Evolutionary conservation across 2,113 vertebrate species (phyloP), one percentile per base, ranked within the genome.

Genomic region (Lasiurus borealis): DNA sequence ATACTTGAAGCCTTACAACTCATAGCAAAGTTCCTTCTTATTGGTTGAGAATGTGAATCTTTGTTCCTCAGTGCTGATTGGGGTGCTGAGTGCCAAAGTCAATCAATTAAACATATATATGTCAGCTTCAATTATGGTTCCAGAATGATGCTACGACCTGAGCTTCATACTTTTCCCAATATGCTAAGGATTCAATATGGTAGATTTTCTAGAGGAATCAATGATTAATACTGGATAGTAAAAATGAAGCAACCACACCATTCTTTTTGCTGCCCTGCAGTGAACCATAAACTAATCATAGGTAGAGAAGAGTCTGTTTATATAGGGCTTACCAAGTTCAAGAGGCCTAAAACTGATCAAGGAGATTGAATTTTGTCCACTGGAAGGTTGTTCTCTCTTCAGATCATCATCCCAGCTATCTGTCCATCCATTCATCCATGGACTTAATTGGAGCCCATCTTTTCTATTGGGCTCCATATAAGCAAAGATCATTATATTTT

Each of bases 401-500:
- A 77, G 31, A 91, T 5, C 34, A 68, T 31, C 36, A 77, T 73
- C 75, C 34, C 3, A 1, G 8, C 40, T 4, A 48, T 34, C 15
- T 82, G 34, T 7, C 48, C 16, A 73, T 50, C 25, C 16, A 75
- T 54, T 76, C 46, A 66, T 52, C 8, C 31, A 48, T 29, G 69
- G 82, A 23, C 59, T 62, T 62, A 62, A 27, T 27, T 62, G 59
- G 25, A 62, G 59, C 59, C 9, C 23, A 62, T 62, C 25, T 62
- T 96, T 94, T 83, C 73, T 75, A 8, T 18, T 87, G n/a, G 36
- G 36, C 18, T 94, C 34, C 46, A 82, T 85, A 77, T 77, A 50
- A 87, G 52, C 21, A 92, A 64, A 89, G 88, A 15, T 16, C 34
- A n/a, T 0, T 75, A 12, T 71, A 57, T 71, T 86, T 59, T 92